Conservation (phyloP, 35 echinoderm and acorn worm species). For the Eucidaris tribuloides region DNA sequence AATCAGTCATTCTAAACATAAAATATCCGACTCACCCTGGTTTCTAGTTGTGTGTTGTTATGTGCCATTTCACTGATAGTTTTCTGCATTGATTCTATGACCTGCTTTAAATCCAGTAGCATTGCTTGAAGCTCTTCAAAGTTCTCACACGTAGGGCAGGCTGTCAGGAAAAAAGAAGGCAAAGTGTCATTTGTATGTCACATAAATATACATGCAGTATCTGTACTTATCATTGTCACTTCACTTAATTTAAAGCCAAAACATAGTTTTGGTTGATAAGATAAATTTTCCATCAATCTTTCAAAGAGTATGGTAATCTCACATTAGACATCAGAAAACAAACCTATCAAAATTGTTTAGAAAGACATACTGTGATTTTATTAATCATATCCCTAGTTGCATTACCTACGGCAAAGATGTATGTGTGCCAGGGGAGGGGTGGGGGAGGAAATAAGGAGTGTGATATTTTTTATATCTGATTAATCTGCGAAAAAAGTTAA, state of each 20-base stretch:
- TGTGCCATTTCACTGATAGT: slow-evolving; percentile 13
- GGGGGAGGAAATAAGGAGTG: no score
- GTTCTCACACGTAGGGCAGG: slow-evolving; percentile 95
- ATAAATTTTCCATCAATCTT: not conserved
- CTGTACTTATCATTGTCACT: not conserved
- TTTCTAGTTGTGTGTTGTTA: slow-evolving; percentile 31
- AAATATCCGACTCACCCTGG: slow-evolving; percentile 62
- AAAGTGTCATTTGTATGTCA: not conserved
- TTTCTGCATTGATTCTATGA: not conserved
- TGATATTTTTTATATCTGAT: no score
- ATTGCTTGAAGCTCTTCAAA: slow-evolving; percentile 83
- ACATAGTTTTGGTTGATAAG: not conserved
- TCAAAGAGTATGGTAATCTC: not conserved
- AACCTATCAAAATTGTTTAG: no score
- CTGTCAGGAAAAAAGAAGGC: slow-evolving; percentile 28
- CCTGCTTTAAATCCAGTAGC: slow-evolving; percentile 19
- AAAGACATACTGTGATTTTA: not conserved
- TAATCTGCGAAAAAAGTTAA: no score
- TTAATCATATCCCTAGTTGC: no score
- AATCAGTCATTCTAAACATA: no score
- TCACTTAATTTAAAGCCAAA: not conserved
- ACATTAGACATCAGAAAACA: no score
- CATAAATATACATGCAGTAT: not conserved
- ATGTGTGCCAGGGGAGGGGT: no score
- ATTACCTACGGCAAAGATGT: no score